These are phyloP conservation scores for Drosophila nr. medialis DNA, from an alignment of 2,888 invertebrate genomes.

Conservation along the genomic window DNA sequence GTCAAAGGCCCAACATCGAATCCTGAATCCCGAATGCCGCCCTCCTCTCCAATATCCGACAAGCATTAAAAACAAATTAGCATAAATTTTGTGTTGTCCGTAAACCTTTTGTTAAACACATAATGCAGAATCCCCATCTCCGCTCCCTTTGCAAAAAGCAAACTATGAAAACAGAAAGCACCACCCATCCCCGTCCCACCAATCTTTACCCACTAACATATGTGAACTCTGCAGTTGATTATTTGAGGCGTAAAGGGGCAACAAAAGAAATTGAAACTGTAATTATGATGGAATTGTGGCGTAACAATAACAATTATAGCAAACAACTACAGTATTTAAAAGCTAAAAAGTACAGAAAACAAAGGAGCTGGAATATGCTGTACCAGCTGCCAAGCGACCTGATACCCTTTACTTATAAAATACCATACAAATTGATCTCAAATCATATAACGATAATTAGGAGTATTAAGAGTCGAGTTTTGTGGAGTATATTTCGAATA, in stretches of 20 bases:
- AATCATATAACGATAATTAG: neutral
- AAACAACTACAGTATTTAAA: conserved; percentile 23
- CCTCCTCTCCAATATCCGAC: conserved; percentile 18
- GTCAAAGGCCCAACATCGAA: neutral
- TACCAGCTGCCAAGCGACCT: neutral
- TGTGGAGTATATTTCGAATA: neutral
- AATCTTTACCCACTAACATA: conserved; percentile 15
- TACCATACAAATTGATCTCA: neutral
- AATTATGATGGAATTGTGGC: conserved; percentile 64
- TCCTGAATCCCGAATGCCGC: too few relatives aligned
- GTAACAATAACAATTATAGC: conserved; percentile 24
- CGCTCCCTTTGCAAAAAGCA: conserved; percentile 5
- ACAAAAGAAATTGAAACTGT: conserved; percentile 66
- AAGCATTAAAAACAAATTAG: conserved; percentile 70
- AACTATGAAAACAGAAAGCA: conserved; percentile 27
- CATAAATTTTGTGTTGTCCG: conserved; percentile 46
- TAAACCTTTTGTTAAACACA: conserved; percentile 51
- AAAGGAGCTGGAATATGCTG: conserved; percentile 12
- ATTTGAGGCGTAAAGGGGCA: conserved; percentile 28
- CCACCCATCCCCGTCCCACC: neutral
- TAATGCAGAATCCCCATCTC: conserved; percentile 34
- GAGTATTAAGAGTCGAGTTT: neutral
- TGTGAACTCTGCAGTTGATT: conserved; percentile 27
- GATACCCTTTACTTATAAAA: conserved; percentile 1
- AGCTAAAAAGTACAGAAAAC: conserved; percentile 18